A percentile compares a stretch with the other conserved stretches of the same genome.
These are phyloP conservation scores for Lithophane leautieri DNA, from an alignment of 2,888 invertebrate genomes.

Conservation along the genomic window DNA sequence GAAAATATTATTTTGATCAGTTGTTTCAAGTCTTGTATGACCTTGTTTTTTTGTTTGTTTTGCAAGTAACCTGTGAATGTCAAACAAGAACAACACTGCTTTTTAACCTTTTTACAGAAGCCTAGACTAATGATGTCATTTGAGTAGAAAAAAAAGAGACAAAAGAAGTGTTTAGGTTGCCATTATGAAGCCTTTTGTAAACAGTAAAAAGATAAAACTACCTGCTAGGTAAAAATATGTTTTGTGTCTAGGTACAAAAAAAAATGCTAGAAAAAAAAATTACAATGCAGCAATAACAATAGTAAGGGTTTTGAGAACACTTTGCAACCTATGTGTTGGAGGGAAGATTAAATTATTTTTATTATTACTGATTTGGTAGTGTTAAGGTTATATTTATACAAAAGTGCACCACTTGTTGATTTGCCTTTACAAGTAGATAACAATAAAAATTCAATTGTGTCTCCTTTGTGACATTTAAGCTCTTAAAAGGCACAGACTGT, in stretches of 20 bases:
- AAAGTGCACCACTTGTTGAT: too few species aligned
- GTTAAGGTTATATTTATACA: too few species aligned
- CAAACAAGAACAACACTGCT: conserved; percentile 44
- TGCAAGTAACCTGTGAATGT: conserved; percentile 44
- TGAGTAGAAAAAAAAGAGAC: conserved; percentile 7
- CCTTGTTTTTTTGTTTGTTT: conserved; percentile 39
- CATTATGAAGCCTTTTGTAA: conserved; percentile 7
- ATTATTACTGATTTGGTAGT: too few species aligned
- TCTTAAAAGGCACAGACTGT: not conserved
- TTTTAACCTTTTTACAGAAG: conserved; percentile 10
- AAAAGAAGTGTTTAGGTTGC: conserved; percentile 12
- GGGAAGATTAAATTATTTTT: not conserved
- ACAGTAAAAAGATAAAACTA: conserved; percentile 15
- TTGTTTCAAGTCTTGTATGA: conserved; percentile 16
- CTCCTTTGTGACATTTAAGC: not conserved
- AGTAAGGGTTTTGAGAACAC: not conserved
- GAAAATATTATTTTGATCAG: conserved; percentile 5
- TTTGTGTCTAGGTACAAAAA: too few species aligned
- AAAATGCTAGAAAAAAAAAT: not conserved
- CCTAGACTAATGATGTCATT: conserved; percentile 8
- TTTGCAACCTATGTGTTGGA: not conserved
- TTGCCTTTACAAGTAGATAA: too few species aligned
- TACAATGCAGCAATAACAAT: not conserved
- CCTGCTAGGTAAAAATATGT: not conserved
- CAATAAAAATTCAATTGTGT: too few species aligned